These are phyloP conservation scores for Vulpes ferrilata DNA, from an alignment of 2,113 vertebrate genomes.

Conservation along the genomic window DNA sequence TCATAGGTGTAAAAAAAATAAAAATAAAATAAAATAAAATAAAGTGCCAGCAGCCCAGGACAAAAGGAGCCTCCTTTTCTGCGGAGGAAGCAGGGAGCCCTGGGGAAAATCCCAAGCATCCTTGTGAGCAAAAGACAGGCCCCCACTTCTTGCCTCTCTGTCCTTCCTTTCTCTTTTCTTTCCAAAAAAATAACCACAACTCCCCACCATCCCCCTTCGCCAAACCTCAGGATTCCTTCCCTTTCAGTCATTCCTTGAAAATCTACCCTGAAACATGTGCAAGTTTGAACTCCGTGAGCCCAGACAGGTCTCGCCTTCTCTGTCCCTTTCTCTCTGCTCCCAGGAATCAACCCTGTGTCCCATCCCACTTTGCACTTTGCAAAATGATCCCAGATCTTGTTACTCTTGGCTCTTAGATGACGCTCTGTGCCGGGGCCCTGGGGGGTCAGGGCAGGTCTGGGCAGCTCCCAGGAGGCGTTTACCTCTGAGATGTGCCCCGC, in stretches of 20 bases:
- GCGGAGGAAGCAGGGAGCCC: not conserved
- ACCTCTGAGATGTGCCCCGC: rapidly evolving
- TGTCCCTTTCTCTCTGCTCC: not conserved
- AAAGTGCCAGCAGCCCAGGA: not conserved
- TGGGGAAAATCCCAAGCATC: not conserved
- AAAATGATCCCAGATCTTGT: not conserved
- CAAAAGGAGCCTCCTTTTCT: not conserved
- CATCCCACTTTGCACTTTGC: not conserved
- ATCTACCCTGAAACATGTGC: not conserved
- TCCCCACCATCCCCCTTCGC: too few species aligned
- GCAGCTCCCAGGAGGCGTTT: not conserved
- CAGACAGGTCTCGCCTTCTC: not conserved
- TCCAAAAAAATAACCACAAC: not conserved
- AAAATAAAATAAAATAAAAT: not conserved
- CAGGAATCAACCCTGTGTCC: rapidly evolving
- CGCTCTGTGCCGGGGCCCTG: rapidly evolving
- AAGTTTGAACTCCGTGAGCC: not conserved
- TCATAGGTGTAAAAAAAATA: not conserved
- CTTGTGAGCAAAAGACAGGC: not conserved
- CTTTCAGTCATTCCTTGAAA: not conserved
- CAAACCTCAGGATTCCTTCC: not conserved
- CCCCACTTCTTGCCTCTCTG: not conserved
- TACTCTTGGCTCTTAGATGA: rapidly evolving
- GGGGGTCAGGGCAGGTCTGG: not conserved
- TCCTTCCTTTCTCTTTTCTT: not conserved